These are phyloP conservation scores for Antechinus stuartii DNA, from an alignment of 2,113 vertebrate genomes.

Conservation along the genomic window DNA sequence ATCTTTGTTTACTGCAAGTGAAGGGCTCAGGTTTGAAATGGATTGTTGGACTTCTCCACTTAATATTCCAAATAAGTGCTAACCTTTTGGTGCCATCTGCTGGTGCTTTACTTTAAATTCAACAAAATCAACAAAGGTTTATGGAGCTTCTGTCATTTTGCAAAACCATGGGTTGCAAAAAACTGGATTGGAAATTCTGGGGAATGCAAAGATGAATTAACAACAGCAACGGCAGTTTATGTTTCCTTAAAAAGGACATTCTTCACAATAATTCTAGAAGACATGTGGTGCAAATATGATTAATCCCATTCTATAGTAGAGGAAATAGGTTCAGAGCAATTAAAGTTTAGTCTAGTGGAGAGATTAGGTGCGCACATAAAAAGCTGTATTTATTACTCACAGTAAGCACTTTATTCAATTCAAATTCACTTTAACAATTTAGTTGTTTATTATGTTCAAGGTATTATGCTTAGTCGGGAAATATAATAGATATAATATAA, in stretches of 20 bases:
- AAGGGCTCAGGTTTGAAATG: background rate
- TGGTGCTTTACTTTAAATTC: background rate
- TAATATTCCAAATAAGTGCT: background rate
- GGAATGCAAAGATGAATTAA: background rate
- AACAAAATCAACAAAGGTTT: background rate
- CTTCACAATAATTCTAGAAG: background rate
- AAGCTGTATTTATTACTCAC: background rate
- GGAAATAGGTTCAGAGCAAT: background rate
- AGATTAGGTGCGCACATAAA: background rate
- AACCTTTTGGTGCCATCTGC: background rate
- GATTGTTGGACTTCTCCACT: background rate
- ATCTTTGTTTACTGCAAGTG: background rate
- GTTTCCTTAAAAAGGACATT: background rate
- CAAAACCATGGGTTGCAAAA: background rate
- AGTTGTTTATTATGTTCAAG: background rate
- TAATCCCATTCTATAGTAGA: background rate
- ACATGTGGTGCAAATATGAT: background rate
- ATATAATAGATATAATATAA: background rate
- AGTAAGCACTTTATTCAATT: background rate
- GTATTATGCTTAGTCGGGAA: background rate
- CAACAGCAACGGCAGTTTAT: background rate
- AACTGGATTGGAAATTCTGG: background rate
- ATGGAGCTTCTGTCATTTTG: background rate
- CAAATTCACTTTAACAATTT: background rate
- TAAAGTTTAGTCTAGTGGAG: background rate